Evolutionary conservation across 2,797 vertebrate genomes (phyloP).

Genomic region (Takifugu rubripes): DNA sequence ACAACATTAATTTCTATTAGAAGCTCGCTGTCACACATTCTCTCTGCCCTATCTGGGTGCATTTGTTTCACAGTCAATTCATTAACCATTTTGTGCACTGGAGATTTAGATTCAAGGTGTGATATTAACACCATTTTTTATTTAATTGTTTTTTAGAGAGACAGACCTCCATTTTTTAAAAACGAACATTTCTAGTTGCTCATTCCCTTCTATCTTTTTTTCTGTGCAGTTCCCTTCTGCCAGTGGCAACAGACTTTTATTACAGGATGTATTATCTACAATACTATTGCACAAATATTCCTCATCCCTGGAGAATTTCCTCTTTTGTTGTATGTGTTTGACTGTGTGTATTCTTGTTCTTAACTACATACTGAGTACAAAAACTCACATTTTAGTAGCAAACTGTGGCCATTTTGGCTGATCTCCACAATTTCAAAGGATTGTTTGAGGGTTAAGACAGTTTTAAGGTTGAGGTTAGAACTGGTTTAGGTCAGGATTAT

Average conservation of each 20-base stretch:
- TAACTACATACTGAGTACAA: no score
- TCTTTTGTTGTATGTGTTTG: background rate
- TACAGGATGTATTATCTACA: slow-evolving; percentile 65
- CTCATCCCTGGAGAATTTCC: slow-evolving; percentile 10
- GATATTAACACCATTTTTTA: slow-evolving; percentile 6
- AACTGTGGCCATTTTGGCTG: no score
- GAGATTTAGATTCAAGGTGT: slow-evolving; percentile 18
- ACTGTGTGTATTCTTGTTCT: no score
- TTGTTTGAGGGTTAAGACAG: no score
- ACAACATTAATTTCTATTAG: slow-evolving; percentile 27
- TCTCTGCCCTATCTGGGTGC: slow-evolving; percentile 19
- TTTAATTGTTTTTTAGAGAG: no score
- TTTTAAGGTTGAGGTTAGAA: no score
- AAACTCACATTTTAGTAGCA: no score
- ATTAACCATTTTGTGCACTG: slow-evolving; percentile 42
- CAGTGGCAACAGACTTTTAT: slow-evolving; percentile 61
- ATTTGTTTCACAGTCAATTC: slow-evolving; percentile 44
- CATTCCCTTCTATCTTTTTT: slow-evolving; percentile 15
- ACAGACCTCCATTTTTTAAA: slow-evolving; percentile 21
- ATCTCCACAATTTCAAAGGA: no score
- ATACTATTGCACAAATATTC: slow-evolving; percentile 51
- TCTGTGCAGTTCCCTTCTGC: slow-evolving; percentile 25
- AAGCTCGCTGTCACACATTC: slow-evolving; percentile 4
- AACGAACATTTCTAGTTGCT: slow-evolving; percentile 18
- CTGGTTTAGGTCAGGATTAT: no score